Evolutionary conservation across 2,113 vertebrate species (phyloP).

Genomic region (Barbus barbus): DNA sequence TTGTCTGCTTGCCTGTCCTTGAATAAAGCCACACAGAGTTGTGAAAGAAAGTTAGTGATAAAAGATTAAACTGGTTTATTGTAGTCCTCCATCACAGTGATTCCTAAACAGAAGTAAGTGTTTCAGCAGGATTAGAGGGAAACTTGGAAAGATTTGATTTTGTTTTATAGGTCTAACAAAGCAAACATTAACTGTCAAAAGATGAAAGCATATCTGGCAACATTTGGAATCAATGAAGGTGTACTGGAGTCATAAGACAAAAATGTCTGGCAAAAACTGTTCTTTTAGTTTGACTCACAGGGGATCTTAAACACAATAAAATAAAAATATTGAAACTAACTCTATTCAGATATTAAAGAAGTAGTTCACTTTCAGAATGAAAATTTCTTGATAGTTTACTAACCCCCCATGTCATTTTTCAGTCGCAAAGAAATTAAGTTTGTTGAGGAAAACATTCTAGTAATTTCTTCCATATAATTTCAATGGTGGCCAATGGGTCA

Average conservation of each 20-base stretch:
- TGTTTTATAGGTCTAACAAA: not conserved
- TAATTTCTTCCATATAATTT: too few species aligned
- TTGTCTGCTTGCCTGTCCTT: not conserved
- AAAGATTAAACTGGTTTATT: not conserved
- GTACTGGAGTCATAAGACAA: not conserved
- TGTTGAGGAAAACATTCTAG: too few species aligned
- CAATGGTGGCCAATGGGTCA: too few species aligned
- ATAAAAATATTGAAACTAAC: too few species aligned
- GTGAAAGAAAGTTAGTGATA: constrained; percentile 5
- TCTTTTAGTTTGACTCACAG: too few species aligned
- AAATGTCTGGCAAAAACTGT: not conserved
- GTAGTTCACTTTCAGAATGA: too few species aligned
- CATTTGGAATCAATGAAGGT: not conserved
- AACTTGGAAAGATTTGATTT: not conserved
- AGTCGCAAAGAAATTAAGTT: too few species aligned
- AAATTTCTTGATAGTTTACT: too few species aligned
- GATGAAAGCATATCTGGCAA: not conserved
- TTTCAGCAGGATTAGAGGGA: not conserved
- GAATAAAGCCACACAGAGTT: not conserved
- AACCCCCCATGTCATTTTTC: too few species aligned
- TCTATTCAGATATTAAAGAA: too few species aligned
- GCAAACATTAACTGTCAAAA: not conserved
- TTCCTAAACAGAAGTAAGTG: not conserved
- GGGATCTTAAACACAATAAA: too few species aligned
- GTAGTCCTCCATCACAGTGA: not conserved